Evolutionary conservation across 2,797 vertebrate species (phyloP).

Genomic region (Bucorvus abyssinicus): DNA sequence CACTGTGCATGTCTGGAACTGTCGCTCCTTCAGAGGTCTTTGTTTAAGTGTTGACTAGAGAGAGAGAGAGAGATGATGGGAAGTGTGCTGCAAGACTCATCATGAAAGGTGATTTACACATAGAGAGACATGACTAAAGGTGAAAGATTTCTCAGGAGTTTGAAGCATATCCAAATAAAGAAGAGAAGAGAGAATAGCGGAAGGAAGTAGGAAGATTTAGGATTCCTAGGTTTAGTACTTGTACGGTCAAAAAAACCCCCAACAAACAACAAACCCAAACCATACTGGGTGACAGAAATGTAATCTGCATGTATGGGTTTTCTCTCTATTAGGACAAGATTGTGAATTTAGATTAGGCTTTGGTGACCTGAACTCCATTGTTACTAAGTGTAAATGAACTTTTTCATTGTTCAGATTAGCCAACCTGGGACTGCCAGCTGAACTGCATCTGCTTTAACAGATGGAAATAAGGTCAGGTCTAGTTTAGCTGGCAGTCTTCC

Average conservation of each 20-base stretch:
- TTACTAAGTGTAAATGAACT: not conserved
- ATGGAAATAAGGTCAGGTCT: not conserved
- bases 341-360: not conserved
- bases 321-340: not conserved
- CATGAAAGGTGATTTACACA: slow-evolving; percentile 14
- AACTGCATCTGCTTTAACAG: not conserved
- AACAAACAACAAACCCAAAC: not conserved
- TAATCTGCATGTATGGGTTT: not conserved
- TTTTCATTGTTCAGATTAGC: not conserved
- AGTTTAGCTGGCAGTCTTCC: not conserved
- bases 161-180: not conserved
- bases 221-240: not conserved
- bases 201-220: not conserved
- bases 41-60: not conserved
- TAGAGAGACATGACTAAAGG: slow-evolving; percentile 7
- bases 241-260: not conserved
- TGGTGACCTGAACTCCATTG: not conserved
- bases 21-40: not conserved
- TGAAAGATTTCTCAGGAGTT: not conserved
- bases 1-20: not conserved
- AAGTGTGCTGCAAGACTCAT: slow-evolving; percentile 12
- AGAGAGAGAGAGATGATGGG: not conserved
- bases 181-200: not conserved
- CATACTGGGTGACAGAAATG: not conserved
- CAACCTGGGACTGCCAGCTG: not conserved